phyloP scores from a whole-genome alignment of 1,140 invertebrate genomes.

The Tetragonula clypearis region DNA sequence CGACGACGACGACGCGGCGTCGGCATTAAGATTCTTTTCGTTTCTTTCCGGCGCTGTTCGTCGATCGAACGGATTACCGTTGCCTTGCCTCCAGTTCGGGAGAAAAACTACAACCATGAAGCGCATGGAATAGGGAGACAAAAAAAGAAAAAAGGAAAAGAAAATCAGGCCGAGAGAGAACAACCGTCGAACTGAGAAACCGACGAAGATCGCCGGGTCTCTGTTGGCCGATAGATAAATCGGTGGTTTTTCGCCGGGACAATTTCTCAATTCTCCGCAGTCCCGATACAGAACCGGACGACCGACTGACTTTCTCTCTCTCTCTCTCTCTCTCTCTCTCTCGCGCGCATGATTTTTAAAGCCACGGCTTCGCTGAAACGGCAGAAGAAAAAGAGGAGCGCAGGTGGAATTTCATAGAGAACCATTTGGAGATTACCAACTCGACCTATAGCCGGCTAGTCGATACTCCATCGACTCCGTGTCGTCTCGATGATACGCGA shows the following conservation, averaged over 20 bases:
- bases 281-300: conserved; percentile 13
- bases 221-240: conserved; percentile 49
- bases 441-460: neutral
- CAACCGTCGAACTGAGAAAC: conserved; percentile 30
- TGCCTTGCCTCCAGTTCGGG: neutral
- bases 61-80: conserved; percentile 23
- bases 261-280: conserved; percentile 57
- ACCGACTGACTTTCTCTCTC: neutral
- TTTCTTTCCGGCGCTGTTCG: neutral
- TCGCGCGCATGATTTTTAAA: conserved; percentile 1
- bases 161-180: neutral
- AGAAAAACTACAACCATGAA: conserved; percentile 33
- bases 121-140: neutral
- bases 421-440: conserved; percentile 43
- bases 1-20: no score
- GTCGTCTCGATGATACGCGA: neutral
- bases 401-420: conserved; percentile 35
- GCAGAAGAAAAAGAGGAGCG: conserved; percentile 1
- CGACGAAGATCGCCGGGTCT: conserved; percentile 29
- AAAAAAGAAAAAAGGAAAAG: neutral
- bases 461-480: neutral
- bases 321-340: no score
- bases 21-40: conserved; percentile 42
- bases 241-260: conserved; percentile 49
- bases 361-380: neutral